Evolutionary conservation across 2,888 invertebrate genomes (phyloP), one percentile per base, ranked within the genome.

Genomic region (Protophormia terraenovae): DNA sequence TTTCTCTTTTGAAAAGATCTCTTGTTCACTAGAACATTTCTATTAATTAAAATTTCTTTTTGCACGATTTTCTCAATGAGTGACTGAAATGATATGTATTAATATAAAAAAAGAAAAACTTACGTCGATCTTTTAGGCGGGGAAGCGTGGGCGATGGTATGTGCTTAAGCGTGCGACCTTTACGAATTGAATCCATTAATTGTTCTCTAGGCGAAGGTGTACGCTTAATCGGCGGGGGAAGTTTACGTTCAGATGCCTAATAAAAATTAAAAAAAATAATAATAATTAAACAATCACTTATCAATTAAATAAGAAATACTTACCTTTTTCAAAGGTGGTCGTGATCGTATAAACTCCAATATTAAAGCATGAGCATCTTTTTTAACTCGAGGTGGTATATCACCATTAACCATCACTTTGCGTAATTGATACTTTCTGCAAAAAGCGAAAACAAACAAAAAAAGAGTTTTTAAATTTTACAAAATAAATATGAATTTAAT

Each of bases 341-440:
- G 95, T 91, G 98, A 98, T 92, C 98, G 95, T 91, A 99, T 99
- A 94, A 98, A 99, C 92, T 99, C 98, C 91, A 99, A 95, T 91
- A 98, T 98, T 93, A 98, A 95, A 83, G 97, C 97, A 92, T 98
- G 98, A 29, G 98, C 98, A 94, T 98, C 98, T 93, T 98, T 98
- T 93, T 97, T 97, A 79, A 98, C 96, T 92, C 96, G 95, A 75
- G 94, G 95, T 81, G 96, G 96, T 90, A 97, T 95, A 92, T 96
- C 95, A 66, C 97, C 97, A 91, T 97, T 96, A 45, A 97, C 95
- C 95, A 95, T 95, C 87, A 95, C 95, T 94, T 98, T 98, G 91
- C 97, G 95, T 89, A 98, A 94, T 90, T 96, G 97, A 93, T 97
- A 98, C 91, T 98, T 93, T 91, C 93, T 93, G 50, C 72, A 69